Evolutionary conservation across 2,797 vertebrate genomes (phyloP).

Genomic region (Rhynchonycteris naso): DNA sequence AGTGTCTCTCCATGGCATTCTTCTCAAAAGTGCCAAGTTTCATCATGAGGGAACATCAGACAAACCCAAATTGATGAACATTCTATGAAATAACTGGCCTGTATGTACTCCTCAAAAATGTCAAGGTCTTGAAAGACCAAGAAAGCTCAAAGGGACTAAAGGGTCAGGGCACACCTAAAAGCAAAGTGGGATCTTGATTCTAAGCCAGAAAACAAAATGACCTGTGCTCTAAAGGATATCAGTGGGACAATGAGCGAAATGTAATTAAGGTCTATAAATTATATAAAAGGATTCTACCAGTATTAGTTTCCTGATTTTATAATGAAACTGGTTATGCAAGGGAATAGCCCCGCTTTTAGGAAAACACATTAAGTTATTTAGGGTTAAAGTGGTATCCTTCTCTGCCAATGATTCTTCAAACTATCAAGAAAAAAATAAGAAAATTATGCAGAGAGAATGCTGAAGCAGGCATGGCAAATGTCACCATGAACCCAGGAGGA

Average conservation of each 20-base stretch:
- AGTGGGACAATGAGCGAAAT: background rate
- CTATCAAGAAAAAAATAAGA: background rate
- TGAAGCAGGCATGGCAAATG: no score
- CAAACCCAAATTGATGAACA: background rate
- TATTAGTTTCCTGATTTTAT: background rate
- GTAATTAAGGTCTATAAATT: background rate
- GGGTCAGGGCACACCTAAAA: background rate
- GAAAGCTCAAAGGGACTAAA: background rate
- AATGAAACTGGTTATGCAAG: background rate
- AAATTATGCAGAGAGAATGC: background rate
- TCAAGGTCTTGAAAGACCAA: constrained; percentile 26
- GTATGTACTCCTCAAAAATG: background rate
- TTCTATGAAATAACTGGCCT: background rate
- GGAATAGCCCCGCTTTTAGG: background rate
- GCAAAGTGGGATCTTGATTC: background rate
- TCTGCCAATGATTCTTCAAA: background rate
- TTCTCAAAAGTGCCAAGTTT: background rate
- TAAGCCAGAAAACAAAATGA: background rate
- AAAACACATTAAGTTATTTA: background rate
- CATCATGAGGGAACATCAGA: background rate
- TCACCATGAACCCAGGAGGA: background rate
- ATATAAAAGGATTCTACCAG: background rate
- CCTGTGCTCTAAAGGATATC: background rate
- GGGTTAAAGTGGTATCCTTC: background rate
- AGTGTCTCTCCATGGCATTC: background rate